Conservation (phyloP, 2,888 invertebrate genomes). For the Arctia plantaginis region DNA sequence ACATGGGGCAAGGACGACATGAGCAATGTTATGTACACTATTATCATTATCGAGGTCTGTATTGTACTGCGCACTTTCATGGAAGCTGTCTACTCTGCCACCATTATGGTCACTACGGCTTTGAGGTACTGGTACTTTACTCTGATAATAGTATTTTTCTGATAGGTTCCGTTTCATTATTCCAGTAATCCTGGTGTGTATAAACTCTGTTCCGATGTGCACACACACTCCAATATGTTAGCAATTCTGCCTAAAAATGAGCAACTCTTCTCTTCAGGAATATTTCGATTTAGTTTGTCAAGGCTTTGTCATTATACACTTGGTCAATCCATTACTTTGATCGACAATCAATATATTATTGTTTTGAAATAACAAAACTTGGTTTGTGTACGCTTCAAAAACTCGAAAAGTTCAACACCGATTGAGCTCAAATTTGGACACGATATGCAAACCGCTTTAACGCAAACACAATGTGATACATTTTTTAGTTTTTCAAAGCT, state of each 20-base stretch:
- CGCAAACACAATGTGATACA: no score
- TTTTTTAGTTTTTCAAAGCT: no score
- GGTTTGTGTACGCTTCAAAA: no score
- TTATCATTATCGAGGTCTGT: constrained; percentile 71
- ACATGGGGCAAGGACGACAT: constrained; percentile 55
- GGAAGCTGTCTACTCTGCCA: constrained; percentile 76
- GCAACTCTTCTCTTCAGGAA: no score
- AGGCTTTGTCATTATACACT: no score
- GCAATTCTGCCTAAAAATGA: neutral
- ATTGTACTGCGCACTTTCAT: constrained; percentile 72
- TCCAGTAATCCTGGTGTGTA: neutral
- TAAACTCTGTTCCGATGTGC: neutral
- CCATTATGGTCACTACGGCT: constrained; percentile 76
- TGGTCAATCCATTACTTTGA: no score
- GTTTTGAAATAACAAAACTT: no score
- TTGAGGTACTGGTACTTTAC: constrained; percentile 56
- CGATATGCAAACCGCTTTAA: no score
- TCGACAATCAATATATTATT: no score
- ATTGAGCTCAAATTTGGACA: no score
- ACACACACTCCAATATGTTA: neutral
- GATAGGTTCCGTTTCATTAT: neutral
- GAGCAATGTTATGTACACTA: constrained; percentile 63
- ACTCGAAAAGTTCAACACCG: no score
- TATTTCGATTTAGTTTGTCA: no score
- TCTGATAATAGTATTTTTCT: neutral